These are phyloP conservation scores for Tetragnatha montana DNA, from an alignment of 2,888 invertebrate genomes.

Conservation along the genomic window DNA sequence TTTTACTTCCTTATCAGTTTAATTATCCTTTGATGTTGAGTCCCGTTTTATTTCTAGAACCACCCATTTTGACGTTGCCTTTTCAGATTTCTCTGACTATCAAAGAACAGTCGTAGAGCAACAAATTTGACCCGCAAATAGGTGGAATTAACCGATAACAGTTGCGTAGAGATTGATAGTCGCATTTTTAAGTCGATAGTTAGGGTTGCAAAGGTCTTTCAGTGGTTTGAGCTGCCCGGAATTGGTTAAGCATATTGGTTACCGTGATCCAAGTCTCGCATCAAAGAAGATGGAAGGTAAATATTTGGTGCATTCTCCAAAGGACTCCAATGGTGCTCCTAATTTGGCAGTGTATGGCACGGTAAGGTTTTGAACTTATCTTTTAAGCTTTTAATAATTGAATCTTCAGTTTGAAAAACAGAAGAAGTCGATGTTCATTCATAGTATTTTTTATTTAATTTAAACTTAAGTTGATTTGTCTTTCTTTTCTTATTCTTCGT, in stretches of 20 bases:
- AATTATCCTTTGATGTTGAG: not conserved
- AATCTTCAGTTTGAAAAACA: too few relatives aligned
- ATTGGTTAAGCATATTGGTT: constrained; percentile 6
- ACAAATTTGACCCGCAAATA: not conserved
- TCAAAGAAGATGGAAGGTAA: constrained; percentile 39
- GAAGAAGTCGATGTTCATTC: too few relatives aligned
- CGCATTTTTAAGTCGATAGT: constrained; percentile 42
- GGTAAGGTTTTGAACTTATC: constrained; percentile 14
- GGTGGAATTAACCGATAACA: constrained; percentile 46
- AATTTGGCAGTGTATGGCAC: constrained; percentile 11
- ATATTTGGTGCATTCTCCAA: constrained; percentile 27
- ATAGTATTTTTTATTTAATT: too few relatives aligned
- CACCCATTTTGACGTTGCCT: not conserved
- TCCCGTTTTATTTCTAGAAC: not conserved
- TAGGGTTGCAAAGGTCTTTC: constrained; percentile 46
- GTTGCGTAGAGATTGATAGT: constrained; percentile 9
- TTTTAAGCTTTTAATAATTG: too few relatives aligned
- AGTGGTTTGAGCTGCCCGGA: not conserved
- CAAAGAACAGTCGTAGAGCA: not conserved
- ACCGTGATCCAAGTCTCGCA: not conserved
- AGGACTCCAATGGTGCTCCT: not conserved
- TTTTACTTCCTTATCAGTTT: not conserved
- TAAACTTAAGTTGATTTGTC: too few relatives aligned
- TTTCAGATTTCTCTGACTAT: not conserved
- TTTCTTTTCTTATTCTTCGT: too few relatives aligned